Evolutionary conservation across 2,113 vertebrate species (phyloP), one percentile per base, ranked within the genome.

Genomic region (Salvelinus namaycush): DNA sequence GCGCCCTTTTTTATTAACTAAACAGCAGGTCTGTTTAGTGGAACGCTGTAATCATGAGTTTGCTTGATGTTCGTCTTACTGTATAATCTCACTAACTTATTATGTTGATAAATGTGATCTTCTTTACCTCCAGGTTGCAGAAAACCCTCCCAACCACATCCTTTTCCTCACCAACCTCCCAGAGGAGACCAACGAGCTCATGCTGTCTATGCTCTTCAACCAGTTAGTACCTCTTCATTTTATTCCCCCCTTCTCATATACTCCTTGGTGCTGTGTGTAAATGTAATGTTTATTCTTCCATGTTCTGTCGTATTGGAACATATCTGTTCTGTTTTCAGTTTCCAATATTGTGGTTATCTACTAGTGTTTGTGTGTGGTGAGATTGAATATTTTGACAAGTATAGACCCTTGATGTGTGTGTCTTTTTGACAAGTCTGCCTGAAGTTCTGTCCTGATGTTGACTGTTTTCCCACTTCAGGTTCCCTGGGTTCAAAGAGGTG

Each of bases 181-280:
- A 0, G 97, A 98, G 76, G 97, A 98, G 91, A 98, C 97, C 1
- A 98, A 97, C 16, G 97, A 98, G 68, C 93, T 98, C 77, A 98
- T 98, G 97, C 89, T 98, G 11, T 98, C 97, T 44, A 97, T 98
- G 97, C 94, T 98, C 29, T 98, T 98, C 90, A 98, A 98, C 84
- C 97, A 98, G 97, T 98, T 75, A 95, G 97, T 95, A 62, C 12
- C 78, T 11, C 39, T 11, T 44, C 2, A 1, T 78, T 24, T 73
- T 11, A 73, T 1, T n/a, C 8, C 18, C 39, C 14, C 6, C 27
- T 27, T 20, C 12, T 54, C 4, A 4, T 54, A 4, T 54, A 14
- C 51, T 14, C 51, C 4, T 18, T 11, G 9, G 51, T 54, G 51
- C 16, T 5, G 16, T 54, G 51, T 54, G 51, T 18, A 44, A 44